phyloP scores from a whole-genome alignment of 1,140 invertebrate species.

The Penaeus chinensis region DNA sequence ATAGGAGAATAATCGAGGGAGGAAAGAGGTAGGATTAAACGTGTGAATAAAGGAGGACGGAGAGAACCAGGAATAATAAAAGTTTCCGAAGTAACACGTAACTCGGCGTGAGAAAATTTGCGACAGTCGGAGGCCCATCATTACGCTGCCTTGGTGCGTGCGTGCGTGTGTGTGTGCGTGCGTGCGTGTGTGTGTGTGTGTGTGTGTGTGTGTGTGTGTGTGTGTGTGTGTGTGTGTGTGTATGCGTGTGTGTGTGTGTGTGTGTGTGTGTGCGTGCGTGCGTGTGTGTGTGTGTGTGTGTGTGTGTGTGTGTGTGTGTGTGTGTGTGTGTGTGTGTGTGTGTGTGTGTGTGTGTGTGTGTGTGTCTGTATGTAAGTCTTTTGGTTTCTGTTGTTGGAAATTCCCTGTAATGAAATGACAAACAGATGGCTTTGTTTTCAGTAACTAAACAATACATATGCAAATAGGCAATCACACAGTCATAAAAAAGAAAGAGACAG shows the following conservation, averaged over 20 bases:
- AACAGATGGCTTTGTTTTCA: background rate
- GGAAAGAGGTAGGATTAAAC: too few relatives aligned
- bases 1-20: too few relatives aligned
- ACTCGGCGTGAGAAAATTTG: background rate
- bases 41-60: too few relatives aligned
- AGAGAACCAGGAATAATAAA: background rate
- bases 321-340: background rate
- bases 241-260: background rate
- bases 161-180: background rate
- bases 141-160: background rate
- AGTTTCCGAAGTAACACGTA: background rate
- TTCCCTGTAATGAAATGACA: too few relatives aligned
- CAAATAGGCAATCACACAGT: background rate
- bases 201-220: constrained; percentile 9
- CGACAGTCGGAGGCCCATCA: background rate
- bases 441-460: background rate
- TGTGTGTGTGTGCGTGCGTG: background rate
- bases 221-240: constrained; percentile 3
- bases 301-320: constrained; percentile 4
- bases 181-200: background rate
- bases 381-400: background rate
- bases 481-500: too few relatives aligned
- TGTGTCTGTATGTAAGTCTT: background rate
- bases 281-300: background rate
- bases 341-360: background rate